Conservation (phyloP, 2,113 vertebrate species). For the Zingel zingel region DNA sequence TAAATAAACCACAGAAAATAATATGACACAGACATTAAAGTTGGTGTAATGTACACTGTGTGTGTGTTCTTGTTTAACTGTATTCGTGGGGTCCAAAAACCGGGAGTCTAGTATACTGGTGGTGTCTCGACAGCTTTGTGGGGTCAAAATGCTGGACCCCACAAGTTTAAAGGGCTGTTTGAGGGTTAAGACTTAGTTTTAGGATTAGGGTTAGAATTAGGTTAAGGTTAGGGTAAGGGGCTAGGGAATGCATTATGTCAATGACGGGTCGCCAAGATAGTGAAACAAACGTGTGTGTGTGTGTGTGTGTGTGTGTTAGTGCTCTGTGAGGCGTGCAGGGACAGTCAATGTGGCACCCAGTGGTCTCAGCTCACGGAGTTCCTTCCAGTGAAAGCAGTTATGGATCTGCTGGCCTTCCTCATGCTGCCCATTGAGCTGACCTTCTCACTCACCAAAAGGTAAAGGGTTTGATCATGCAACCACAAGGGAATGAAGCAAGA, state of each 20-base stretch:
- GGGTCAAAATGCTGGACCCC: no score
- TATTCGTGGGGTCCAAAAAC: no score
- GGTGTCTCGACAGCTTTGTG: no score
- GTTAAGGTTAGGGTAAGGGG: no score
- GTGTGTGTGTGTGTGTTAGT: constrained; percentile 75
- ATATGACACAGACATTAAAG: neutral
- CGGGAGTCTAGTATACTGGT: no score
- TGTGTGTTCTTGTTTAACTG: neutral
- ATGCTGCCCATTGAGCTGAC: constrained; percentile 83
- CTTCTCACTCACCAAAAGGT: constrained; percentile 81
- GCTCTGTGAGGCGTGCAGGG: constrained; percentile 78
- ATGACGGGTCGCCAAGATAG: no score
- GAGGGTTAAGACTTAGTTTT: no score
- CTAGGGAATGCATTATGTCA: no score
- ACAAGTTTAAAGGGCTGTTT: no score
- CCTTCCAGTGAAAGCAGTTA: constrained; percentile 79
- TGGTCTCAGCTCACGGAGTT: constrained; percentile 63
- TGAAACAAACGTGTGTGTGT: constrained; percentile 8
- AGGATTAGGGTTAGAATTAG: no score
- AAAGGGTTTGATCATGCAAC: neutral
- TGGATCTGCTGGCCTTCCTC: constrained; percentile 82
- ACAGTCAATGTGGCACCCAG: constrained; percentile 47
- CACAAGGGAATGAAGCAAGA: neutral
- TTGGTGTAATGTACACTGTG: neutral
- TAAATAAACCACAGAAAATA: neutral